phyloP scores from a whole-genome alignment of 2,888 invertebrate species.

The Alloplasta piceator region DNA sequence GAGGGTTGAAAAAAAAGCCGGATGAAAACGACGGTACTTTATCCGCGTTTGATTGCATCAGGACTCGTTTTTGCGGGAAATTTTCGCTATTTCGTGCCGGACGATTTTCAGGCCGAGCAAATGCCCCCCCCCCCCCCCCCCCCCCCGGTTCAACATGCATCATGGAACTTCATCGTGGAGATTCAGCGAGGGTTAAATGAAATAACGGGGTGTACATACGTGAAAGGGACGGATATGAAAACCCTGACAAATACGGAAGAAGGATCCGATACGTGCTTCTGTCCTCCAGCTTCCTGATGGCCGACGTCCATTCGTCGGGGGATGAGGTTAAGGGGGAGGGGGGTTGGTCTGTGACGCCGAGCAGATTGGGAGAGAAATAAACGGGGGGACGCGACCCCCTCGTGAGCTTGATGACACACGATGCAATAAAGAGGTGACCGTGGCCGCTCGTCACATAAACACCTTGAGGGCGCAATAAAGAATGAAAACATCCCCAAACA shows the following conservation, averaged over 20 bases:
- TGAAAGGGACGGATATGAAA: slow-evolving; percentile 60
- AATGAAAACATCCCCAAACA: slow-evolving; percentile 63
- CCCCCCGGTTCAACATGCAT: not conserved
- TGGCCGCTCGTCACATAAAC: slow-evolving; percentile 53
- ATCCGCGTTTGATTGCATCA: too few species aligned
- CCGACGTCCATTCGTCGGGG: not conserved
- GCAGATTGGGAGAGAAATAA: slow-evolving; percentile 1
- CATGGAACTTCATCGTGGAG: not conserved
- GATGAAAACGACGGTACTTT: too few species aligned
- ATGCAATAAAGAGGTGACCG: slow-evolving; percentile 52
- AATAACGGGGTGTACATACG: slow-evolving; percentile 26
- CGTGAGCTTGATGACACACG: slow-evolving; percentile 38
- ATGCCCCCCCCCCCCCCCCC: too few species aligned
- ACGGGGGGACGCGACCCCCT: slow-evolving; percentile 13
- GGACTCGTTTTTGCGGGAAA: too few species aligned
- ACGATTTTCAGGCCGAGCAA: too few species aligned
- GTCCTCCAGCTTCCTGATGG: too few species aligned
- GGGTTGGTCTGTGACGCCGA: not conserved
- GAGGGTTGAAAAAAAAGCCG: too few species aligned
- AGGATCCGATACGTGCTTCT: not conserved
- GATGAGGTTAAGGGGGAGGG: not conserved
- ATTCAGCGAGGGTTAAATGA: slow-evolving; percentile 30
- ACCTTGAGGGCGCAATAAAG: slow-evolving; percentile 66
- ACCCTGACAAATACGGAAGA: slow-evolving; percentile 40
- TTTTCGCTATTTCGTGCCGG: too few species aligned